Evolutionary conservation across 2,797 vertebrate species (phyloP), one percentile per base, ranked within the genome.

Genomic region (Rhinichthys osculus): DNA sequence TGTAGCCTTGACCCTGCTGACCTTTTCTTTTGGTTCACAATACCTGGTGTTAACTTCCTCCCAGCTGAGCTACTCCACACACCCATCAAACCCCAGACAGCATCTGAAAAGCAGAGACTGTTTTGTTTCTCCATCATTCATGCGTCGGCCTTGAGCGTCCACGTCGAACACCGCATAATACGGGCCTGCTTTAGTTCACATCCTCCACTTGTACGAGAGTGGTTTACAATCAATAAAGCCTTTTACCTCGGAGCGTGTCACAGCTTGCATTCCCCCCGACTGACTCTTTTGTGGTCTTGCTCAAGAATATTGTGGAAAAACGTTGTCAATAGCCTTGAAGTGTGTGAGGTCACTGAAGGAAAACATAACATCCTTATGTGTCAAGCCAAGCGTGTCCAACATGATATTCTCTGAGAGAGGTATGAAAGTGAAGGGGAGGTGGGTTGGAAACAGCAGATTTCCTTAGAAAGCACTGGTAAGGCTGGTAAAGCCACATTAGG

Each of bases 181-280:
- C 9, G 13, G 33, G 47, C 42, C 78, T 64, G 78, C 70, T 85
- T 81, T 64, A 66, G 57, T 81, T 85, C 84, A 85, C 59, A 5
- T 78, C 73, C 66, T 54, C 64, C 19, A 40, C 72, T 81, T 81
- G 74, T 85, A 64, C 10, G 3, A 69, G 64, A 84, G 67, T 69
- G 66, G 87, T 84, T 82, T 82, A 88, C 70, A 88, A 88, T 87
- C 87, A 85, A 87, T 85, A 85, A 85, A 82, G 54, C 79, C 79
- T 72, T 82, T 85, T 82, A 70, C 78, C 62, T 76, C 64, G 10
- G 3, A 62, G 81, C 19, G 66, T 81, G 82, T 77, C 70, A 67
- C 3, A 42, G 71, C 78, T 77, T 59, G 86, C 50, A 72, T 72
- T 59, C 38, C 80, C 70, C 76, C 73, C 67, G 62, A 81, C 42